Percentiles rank a stretch among this genome's conserved stretches.
Evolutionary conservation across 2,888 invertebrate genomes (phyloP).

Genomic region (Rhorus exstirpatorius): DNA sequence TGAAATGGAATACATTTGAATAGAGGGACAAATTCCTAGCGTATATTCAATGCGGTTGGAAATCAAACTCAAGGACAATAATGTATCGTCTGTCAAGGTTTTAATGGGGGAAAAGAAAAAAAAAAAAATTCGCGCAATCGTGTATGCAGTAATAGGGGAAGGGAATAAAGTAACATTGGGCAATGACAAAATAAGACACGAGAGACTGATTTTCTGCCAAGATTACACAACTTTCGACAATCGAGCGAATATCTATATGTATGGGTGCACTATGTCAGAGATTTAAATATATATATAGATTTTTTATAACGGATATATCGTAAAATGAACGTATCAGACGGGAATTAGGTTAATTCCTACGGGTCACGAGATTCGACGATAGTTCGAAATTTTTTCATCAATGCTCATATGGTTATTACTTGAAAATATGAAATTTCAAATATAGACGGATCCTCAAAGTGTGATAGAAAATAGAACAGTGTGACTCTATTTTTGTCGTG

Average conservation of each 20-base stretch:
- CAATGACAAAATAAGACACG: slow-evolving; percentile 60
- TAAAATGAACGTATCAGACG: slow-evolving; percentile 25
- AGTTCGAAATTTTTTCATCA: slow-evolving; percentile 34
- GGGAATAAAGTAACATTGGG: slow-evolving; percentile 13
- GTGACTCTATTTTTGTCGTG: slow-evolving; percentile 80
- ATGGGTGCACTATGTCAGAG: slow-evolving; percentile 22
- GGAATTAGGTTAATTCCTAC: slow-evolving; percentile 72
- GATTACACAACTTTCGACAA: slow-evolving; percentile 78
- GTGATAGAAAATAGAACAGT: slow-evolving; percentile 68
- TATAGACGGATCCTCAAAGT: neutral
- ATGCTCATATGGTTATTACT: too few species aligned
- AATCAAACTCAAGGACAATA: slow-evolving; percentile 41
- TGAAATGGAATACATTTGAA: slow-evolving; percentile 40
- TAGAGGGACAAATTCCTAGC: slow-evolving; percentile 3
- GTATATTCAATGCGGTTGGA: slow-evolving; percentile 25
- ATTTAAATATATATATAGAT: slow-evolving; percentile 40
- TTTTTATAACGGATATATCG: neutral
- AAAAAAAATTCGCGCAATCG: neutral
- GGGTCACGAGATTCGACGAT: slow-evolving; percentile 35
- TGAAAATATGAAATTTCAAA: too few species aligned
- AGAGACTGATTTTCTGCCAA: slow-evolving; percentile 69
- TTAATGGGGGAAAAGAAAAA: slow-evolving; percentile 2
- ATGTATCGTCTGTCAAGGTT: slow-evolving; percentile 5
- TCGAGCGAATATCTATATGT: slow-evolving; percentile 63
- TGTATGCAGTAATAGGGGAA: neutral